Evolutionary conservation across 1,140 invertebrate genomes (phyloP).

Genomic region (Asbolus verrucosus): DNA sequence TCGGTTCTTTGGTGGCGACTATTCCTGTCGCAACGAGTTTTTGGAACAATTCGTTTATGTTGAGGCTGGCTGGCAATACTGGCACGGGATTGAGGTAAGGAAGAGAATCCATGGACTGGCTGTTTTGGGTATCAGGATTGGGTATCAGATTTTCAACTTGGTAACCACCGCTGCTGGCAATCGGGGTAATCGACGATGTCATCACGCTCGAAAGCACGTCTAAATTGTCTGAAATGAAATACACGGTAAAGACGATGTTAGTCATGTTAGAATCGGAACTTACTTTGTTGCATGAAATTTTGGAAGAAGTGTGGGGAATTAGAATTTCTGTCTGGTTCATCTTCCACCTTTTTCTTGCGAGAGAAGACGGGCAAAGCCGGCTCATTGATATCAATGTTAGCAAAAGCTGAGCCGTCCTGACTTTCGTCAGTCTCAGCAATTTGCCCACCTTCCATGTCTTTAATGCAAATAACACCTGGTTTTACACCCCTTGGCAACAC

Average conservation of each 20-base stretch:
- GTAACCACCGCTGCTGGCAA: conserved; percentile 69
- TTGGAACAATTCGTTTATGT: conserved; percentile 86
- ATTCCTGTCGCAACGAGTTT: conserved; percentile 88
- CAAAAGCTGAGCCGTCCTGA: conserved; percentile 43
- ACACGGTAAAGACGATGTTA: too few species aligned
- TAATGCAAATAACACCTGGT: conserved; percentile 76
- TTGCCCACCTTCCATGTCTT: conserved; percentile 73
- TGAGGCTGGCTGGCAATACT: conserved; percentile 64
- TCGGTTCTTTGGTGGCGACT: conserved; percentile 67
- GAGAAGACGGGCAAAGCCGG: conserved; percentile 37
- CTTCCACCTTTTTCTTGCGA: conserved; percentile 35
- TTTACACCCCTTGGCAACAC: conserved; percentile 81
- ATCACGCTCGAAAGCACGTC: conserved; percentile 76
- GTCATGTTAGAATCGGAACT: too few species aligned
- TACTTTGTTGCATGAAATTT: conserved; percentile 60
- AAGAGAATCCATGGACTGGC: conserved; percentile 50
- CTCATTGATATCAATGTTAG: conserved; percentile 40
- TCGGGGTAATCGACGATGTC: conserved; percentile 71
- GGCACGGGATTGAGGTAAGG: conserved; percentile 61
- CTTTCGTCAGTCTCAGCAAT: conserved; percentile 14
- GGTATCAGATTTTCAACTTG: conserved; percentile 64
- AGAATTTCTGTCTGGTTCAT: conserved; percentile 59
- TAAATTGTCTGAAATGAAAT: conserved; percentile 63
- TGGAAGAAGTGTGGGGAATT: conserved; percentile 59
- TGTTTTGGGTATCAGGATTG: conserved; percentile 59